A percentile compares a stretch with the other conserved stretches of the same genome.
phyloP scores from a whole-genome alignment of 2,888 invertebrate genomes.

The Merodon equestris region DNA sequence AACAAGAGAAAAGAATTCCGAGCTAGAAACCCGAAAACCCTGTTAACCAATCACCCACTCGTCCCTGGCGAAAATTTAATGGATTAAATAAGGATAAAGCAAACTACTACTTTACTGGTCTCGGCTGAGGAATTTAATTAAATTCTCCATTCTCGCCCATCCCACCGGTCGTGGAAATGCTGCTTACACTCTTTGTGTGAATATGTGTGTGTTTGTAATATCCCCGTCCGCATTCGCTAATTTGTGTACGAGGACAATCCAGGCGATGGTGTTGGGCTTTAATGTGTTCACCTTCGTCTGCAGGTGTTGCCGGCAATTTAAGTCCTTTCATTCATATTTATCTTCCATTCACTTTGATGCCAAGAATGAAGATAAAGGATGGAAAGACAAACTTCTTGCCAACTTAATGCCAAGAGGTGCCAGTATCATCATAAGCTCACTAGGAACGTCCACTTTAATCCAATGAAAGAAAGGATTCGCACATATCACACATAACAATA shows the following conservation, averaged over 20 bases:
- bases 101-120: conserved; percentile 32
- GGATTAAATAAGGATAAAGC: conserved; percentile 35
- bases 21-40: neutral
- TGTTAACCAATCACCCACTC: conserved; percentile 13
- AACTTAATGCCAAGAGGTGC: conserved; percentile 12
- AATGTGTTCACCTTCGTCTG: conserved; percentile 18
- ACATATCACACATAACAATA: conserved; percentile 42
- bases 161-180: neutral
- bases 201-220: conserved; percentile 8
- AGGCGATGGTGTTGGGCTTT: conserved; percentile 16
- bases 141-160: conserved; percentile 33
- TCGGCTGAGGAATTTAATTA: conserved; percentile 60
- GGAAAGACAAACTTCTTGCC: conserved; percentile 1
- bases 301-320: conserved; percentile 36
- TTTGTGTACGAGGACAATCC: conserved; percentile 55
- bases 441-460: conserved; percentile 50
- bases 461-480: conserved; percentile 37
- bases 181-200: conserved; percentile 30
- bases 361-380: conserved; percentile 4
- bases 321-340: conserved; percentile 17
- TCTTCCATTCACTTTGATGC: neutral
- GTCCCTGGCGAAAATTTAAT: conserved; percentile 36
- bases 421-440: conserved; percentile 53
- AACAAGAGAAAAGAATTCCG: no score
- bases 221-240: conserved; percentile 52